phyloP scores from a whole-genome alignment of 2,888 invertebrate genomes.

The Oligia fasciuncula region DNA sequence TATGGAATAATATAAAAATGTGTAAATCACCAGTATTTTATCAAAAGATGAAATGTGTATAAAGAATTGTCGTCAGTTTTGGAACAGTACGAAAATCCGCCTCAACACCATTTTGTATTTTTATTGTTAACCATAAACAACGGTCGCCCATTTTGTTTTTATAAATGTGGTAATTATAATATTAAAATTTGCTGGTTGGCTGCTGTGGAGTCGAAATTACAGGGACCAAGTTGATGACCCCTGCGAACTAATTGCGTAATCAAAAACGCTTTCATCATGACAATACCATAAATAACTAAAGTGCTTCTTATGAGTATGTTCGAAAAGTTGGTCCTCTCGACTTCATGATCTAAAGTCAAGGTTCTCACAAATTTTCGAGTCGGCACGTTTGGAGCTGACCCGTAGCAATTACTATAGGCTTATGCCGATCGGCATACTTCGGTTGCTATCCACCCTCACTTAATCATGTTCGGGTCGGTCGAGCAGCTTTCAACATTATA shows the following conservation, averaged over 20 bases:
- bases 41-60: slow-evolving; percentile 10
- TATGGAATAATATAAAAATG: background rate
- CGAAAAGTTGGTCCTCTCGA: background rate
- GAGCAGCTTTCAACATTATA: background rate
- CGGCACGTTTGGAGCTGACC: background rate
- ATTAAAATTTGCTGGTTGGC: slow-evolving; percentile 35
- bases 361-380: background rate
- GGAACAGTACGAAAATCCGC: slow-evolving; percentile 24
- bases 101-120: slow-evolving; percentile 35
- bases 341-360: background rate
- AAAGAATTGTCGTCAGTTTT: slow-evolving; percentile 22
- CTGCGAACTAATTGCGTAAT: slow-evolving; percentile 6
- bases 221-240: slow-evolving; percentile 23
- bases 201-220: slow-evolving; percentile 42
- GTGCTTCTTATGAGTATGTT: background rate
- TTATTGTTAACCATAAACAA: slow-evolving; percentile 51
- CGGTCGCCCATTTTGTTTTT: slow-evolving; percentile 24
- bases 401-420: background rate
- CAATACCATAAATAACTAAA: background rate
- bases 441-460: background rate
- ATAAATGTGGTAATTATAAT: slow-evolving; percentile 53
- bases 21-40: background rate
- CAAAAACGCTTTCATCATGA: background rate
- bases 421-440: background rate
- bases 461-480: background rate